Base-by-base conservation (phyloP, 2,888 invertebrate genomes). In the Orgyia antiqua region DNA sequence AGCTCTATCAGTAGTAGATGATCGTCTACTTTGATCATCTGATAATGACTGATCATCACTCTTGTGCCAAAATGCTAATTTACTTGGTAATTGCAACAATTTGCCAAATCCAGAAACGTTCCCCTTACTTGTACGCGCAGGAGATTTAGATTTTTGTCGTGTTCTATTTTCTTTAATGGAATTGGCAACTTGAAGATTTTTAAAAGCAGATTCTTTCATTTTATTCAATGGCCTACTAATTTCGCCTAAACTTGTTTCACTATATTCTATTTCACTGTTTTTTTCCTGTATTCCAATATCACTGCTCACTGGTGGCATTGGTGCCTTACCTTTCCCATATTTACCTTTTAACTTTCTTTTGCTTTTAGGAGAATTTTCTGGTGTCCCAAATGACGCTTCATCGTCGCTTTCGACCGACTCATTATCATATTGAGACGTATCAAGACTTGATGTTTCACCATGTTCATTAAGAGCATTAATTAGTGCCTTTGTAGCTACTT, bases 21-120 rank as follows among this genome's bases (percentile, higher is more conserved):
- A 63, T 50, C 75, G 68, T 43, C 75, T 79, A 11, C 58, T 43
- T 44, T 74, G 67, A 27, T 49, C 63, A 17, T 72, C 69, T n/a
- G 69, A 64, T n/a, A 51, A 65, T n/a, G 74, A 75, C 9, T 52
- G 41, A 19, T 54, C 53, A 34, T 78, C 77, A 12, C 57, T 37
- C 51, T 72, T 88, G 46, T 84, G 69, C 88, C 89, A 89, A 65
- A 89, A 88, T 20, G 77, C 86, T 36, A 89, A 67, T 69, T 88
- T 89, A 43, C 84, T 79, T 4, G 89, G 88, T 29, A 89, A 59
- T 39, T 87, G 87, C 35, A 89, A 74, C 36, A 89, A 51, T 64
- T 76, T 84, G 10, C 76, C 70, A 26, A 87, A 65, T n/a, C 79
- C 67, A 5, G 73, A 70, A 43, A 49, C 52, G 29, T 57, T 69